Evolutionary conservation across 2,888 invertebrate genomes (phyloP).

Genomic region (Rhamphomyia laevipes): DNA sequence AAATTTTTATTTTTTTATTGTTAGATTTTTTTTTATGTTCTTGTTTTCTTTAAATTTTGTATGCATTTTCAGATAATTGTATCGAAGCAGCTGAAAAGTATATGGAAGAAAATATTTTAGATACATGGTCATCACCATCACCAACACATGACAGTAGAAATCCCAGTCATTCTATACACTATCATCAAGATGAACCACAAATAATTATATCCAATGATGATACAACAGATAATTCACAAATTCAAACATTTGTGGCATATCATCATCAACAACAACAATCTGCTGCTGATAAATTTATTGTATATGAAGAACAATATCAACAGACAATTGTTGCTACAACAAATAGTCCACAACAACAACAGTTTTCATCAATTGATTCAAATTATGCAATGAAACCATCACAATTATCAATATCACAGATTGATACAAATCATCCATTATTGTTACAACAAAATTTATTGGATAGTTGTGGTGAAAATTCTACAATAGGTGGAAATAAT

Average conservation of each 20-base stretch:
- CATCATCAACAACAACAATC: neutral
- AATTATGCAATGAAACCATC: too few relatives aligned
- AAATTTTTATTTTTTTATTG: too few relatives aligned
- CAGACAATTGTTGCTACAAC: too few relatives aligned
- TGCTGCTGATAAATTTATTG: neutral
- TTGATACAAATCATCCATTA: too few relatives aligned
- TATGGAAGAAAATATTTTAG: constrained; percentile 10
- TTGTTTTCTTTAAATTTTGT: neutral
- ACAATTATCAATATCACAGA: too few relatives aligned
- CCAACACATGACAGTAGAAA: constrained; percentile 5
- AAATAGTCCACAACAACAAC: too few relatives aligned
- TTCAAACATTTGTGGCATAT: too few relatives aligned
- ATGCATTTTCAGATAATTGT: constrained; percentile 7
- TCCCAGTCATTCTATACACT: neutral
- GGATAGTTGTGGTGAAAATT: too few relatives aligned
- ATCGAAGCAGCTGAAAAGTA: constrained; percentile 5
- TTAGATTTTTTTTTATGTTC: too few relatives aligned
- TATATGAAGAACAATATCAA: neutral
- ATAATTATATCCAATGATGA: constrained; percentile 8
- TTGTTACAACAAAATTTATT: too few relatives aligned
- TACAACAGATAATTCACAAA: neutral
- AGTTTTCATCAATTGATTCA: too few relatives aligned
- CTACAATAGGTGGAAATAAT: neutral
- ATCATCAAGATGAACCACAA: constrained; percentile 4
- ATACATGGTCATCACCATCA: constrained; percentile 8